Evolutionary conservation across 2,888 invertebrate species (phyloP).

Genomic region (Acholoe squamosa): DNA sequence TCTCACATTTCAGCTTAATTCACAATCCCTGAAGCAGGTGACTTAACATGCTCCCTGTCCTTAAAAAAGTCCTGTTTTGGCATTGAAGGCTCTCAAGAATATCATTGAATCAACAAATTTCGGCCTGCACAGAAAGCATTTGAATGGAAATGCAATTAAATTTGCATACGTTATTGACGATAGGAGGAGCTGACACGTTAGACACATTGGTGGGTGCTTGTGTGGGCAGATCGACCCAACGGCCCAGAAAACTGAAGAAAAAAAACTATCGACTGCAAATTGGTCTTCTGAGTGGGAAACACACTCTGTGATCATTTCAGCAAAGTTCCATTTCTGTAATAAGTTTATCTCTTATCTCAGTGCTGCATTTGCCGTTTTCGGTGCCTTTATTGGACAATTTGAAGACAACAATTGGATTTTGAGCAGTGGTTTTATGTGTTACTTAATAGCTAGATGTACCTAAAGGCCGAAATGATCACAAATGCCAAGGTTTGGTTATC

Average conservation of each 20-base stretch:
- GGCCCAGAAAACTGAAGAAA: background rate
- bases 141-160: background rate
- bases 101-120: conserved; percentile 9
- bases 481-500: too few relatives aligned
- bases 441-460: too few relatives aligned
- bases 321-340: too few relatives aligned
- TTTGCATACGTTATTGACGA: background rate
- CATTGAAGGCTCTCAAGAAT: background rate
- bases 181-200: background rate
- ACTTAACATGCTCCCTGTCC: background rate
- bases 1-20: background rate
- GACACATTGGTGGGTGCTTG: background rate
- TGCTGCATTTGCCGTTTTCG: too few relatives aligned
- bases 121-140: background rate
- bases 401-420: too few relatives aligned
- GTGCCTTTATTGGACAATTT: too few relatives aligned
- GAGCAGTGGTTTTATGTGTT: too few relatives aligned
- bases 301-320: too few relatives aligned
- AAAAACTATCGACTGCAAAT: conserved; percentile 5
- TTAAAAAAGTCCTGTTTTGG: background rate
- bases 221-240: background rate
- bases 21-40: background rate
- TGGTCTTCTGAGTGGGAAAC: background rate
- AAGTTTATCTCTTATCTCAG: too few relatives aligned
- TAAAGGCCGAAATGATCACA: too few relatives aligned